Conservation (phyloP, 2,797 vertebrate genomes). For the Loris lydekkerianus region DNA sequence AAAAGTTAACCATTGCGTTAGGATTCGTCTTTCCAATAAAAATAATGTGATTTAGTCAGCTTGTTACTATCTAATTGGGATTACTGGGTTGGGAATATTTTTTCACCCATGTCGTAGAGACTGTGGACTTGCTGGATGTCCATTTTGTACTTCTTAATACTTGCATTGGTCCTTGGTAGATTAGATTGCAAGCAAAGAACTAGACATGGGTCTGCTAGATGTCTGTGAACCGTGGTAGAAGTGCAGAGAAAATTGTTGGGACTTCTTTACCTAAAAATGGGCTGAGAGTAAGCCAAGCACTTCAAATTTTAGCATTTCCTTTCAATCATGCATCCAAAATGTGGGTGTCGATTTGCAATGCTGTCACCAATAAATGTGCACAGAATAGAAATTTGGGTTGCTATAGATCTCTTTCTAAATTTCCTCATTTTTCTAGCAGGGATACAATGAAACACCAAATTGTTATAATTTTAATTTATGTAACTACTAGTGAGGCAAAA, state of each 20-base stretch:
- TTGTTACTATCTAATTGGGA: background rate
- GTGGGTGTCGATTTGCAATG: background rate
- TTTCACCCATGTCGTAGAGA: background rate
- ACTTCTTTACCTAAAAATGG: background rate
- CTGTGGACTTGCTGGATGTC: background rate
- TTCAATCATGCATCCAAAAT: background rate
- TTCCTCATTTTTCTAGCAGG: background rate
- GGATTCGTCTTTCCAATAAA: background rate
- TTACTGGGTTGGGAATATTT: background rate
- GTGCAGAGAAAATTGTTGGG: background rate
- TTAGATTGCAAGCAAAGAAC: background rate
- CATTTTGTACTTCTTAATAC: background rate
- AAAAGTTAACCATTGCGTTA: background rate
- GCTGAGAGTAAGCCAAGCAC: background rate
- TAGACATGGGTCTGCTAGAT: background rate
- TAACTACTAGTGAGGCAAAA: background rate
- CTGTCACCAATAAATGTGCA: background rate
- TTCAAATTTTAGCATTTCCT: background rate
- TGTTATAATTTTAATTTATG: slow-evolving; percentile 1
- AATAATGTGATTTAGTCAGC: background rate
- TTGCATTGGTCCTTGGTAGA: background rate
- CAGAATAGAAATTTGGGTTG: background rate
- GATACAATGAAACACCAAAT: background rate
- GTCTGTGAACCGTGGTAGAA: background rate
- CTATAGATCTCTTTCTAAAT: slow-evolving; percentile 9